Conservation (phyloP, 2,888 invertebrate genomes). For the Dasysyrphus tricinctus region DNA sequence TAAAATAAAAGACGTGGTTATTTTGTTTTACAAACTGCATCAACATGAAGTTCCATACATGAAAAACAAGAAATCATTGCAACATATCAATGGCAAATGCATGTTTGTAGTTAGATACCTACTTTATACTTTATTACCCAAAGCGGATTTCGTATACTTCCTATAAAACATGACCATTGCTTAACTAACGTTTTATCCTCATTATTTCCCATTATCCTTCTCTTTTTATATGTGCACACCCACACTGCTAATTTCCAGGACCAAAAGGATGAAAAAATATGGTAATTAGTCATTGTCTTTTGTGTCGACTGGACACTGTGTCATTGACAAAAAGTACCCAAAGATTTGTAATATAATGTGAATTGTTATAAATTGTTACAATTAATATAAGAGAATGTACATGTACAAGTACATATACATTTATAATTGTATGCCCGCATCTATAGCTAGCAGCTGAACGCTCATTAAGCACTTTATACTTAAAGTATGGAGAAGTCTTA, state of each 20-base stretch:
- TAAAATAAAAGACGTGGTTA: background rate
- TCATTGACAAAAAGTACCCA: constrained; percentile 52
- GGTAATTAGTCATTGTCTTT: constrained; percentile 53
- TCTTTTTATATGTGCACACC: background rate
- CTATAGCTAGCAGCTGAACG: constrained; percentile 64
- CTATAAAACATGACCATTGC: background rate
- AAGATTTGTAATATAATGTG: constrained; percentile 45
- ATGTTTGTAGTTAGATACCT: too few species aligned
- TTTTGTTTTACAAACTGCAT: background rate
- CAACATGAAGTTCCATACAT: background rate
- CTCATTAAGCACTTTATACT: constrained; percentile 68
- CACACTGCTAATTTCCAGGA: constrained; percentile 16
- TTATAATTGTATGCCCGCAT: background rate
- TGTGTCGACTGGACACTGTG: constrained; percentile 47
- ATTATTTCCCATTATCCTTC: constrained; percentile 20
- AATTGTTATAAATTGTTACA: constrained; percentile 68
- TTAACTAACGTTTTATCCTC: constrained; percentile 21
- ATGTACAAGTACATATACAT: background rate
- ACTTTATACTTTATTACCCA: background rate
- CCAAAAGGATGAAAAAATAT: constrained; percentile 38
- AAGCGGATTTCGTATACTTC: background rate
- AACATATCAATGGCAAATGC: constrained; percentile 1
- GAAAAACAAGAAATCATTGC: background rate
- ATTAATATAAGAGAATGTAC: constrained; percentile 59
- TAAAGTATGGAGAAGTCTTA: constrained; percentile 60